Conservation (phyloP, 1,140 invertebrate genomes). For the Phortica variegata region DNA sequence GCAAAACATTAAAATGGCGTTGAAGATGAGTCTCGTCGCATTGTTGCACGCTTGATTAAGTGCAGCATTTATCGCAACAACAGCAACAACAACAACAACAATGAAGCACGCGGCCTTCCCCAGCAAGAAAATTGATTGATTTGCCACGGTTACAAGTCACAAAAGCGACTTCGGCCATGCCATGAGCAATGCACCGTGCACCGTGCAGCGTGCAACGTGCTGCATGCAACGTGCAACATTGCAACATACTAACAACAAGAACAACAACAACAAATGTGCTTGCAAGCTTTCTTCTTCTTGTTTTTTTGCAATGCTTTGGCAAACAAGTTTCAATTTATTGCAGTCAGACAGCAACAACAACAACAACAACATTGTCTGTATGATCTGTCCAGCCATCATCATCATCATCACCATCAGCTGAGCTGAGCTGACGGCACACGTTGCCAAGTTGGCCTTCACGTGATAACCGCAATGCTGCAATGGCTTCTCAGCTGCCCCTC, state of each 20-base stretch:
- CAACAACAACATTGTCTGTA: too few relatives aligned
- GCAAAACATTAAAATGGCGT: conserved; percentile 50
- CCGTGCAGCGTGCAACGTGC: too few relatives aligned
- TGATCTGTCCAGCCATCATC: too few relatives aligned
- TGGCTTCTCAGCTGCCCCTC: too few relatives aligned
- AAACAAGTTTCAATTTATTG: conserved; percentile 39
- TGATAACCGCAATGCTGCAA: too few relatives aligned
- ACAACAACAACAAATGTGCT: conserved; percentile 3
- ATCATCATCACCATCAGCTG: too few relatives aligned
- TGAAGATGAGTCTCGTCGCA: conserved; percentile 53
- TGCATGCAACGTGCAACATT: conserved; percentile 24
- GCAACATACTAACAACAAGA: conserved; percentile 9
- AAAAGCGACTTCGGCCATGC: too few relatives aligned
- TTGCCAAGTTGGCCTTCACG: too few relatives aligned
- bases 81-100: conserved; percentile 20
- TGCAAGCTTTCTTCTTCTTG: not conserved
- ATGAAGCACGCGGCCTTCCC: conserved; percentile 23
- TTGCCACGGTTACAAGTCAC: conserved; percentile 48
- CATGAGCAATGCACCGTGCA: too few relatives aligned
- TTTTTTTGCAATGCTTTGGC: conserved; percentile 12
- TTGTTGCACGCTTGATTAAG: conserved; percentile 50
- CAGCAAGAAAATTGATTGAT: conserved; percentile 47
- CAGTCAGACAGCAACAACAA: too few relatives aligned
- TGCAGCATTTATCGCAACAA: conserved; percentile 44
- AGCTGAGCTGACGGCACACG: too few relatives aligned